These are phyloP conservation scores for Deilephila porcellus DNA, from an alignment of 2,888 invertebrate species.

Conservation along the genomic window DNA sequence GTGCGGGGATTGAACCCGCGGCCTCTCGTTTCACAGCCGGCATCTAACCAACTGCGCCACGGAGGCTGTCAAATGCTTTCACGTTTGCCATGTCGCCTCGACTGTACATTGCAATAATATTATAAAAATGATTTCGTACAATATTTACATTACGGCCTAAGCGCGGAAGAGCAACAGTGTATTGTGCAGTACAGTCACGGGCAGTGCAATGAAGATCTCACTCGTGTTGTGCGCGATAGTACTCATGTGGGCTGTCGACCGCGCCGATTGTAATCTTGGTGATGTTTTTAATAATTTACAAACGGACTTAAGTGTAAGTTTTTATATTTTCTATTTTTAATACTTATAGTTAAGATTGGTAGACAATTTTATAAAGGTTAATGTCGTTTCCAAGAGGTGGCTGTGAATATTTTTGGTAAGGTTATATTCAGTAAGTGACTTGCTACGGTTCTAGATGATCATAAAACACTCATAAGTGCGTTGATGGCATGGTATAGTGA, in stretches of 20 bases:
- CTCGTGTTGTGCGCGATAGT: constrained; percentile 32
- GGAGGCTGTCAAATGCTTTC: too few relatives aligned
- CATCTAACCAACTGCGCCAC: too few relatives aligned
- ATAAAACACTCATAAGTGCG: too few relatives aligned
- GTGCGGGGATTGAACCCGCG: too few relatives aligned
- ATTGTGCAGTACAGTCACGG: constrained; percentile 17
- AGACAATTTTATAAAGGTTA: too few relatives aligned
- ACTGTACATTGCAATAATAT: constrained; percentile 17
- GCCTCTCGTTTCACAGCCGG: too few relatives aligned
- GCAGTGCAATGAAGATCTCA: constrained; percentile 25
- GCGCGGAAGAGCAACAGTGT: constrained; percentile 17
- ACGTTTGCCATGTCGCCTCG: neutral
- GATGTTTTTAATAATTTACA: constrained; percentile 39
- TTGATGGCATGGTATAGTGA: too few relatives aligned
- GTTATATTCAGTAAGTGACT: too few relatives aligned
- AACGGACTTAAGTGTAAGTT: constrained; percentile 38
- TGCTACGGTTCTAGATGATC: too few relatives aligned
- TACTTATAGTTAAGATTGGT: too few relatives aligned
- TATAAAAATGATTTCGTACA: constrained; percentile 31
- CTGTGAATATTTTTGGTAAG: too few relatives aligned
- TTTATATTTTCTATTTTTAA: constrained; percentile 1
- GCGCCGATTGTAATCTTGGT: constrained; percentile 32
- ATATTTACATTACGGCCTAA: constrained; percentile 28
- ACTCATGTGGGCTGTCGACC: constrained; percentile 34
- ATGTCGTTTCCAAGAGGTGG: too few relatives aligned